phyloP scores from a whole-genome alignment of 2,113 vertebrate genomes.

The Muntiacus reevesi region DNA sequence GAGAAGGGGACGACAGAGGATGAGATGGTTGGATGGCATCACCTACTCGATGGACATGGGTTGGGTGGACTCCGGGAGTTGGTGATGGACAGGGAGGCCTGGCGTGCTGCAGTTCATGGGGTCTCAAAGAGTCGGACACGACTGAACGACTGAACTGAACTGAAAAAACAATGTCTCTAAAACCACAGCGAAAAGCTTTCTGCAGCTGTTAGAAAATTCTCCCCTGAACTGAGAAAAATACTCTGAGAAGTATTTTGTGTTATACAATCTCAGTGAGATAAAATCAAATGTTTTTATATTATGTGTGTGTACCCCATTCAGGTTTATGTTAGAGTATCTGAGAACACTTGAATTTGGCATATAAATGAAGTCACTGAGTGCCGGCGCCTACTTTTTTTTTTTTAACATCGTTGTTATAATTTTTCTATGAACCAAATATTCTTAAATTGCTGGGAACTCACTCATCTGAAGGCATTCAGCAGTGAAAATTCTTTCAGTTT shows the following conservation, averaged over 20 bases:
- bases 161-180: neutral
- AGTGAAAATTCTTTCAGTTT: neutral
- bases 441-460: neutral
- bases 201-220: neutral
- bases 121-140: rapidly evolving
- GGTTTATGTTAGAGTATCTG: neutral
- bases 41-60: no score
- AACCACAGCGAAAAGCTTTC: neutral
- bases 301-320: neutral
- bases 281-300: neutral
- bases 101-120: no score
- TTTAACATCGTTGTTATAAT: neutral
- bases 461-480: neutral
- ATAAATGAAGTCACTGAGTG: neutral
- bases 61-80: no score
- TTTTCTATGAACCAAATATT: neutral
- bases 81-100: no score
- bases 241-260: slow-evolving; percentile 7
- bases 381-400: neutral
- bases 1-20: no score
- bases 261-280: neutral
- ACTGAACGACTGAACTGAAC: no score
- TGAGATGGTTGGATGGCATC: no score
- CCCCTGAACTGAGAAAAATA: neutral
- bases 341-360: neutral